Evolutionary conservation across 2,888 invertebrate genomes (phyloP).

Genomic region (Anodontia alba): DNA sequence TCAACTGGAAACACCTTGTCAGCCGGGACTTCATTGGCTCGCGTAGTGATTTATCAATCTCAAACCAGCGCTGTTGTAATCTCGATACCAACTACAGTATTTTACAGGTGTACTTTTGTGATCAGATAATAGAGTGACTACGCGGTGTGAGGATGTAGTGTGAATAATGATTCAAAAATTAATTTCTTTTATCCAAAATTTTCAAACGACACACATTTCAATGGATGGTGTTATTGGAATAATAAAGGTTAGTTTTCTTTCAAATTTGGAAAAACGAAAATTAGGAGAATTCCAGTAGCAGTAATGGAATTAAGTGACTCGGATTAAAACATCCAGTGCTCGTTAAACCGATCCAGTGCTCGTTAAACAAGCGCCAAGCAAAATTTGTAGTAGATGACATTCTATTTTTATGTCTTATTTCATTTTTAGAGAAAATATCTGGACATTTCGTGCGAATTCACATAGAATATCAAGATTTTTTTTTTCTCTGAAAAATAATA

Average conservation of each 20-base stretch:
- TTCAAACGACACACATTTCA: not conserved
- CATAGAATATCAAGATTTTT: too few species aligned
- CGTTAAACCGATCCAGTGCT: too few species aligned
- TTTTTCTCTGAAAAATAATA: too few species aligned
- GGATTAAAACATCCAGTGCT: too few species aligned
- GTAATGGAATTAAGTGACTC: too few species aligned
- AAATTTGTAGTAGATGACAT: too few species aligned
- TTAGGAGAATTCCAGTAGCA: too few species aligned
- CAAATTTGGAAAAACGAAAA: not conserved
- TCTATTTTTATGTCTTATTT: too few species aligned
- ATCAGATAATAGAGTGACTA: slow-evolving; percentile 13
- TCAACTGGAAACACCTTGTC: slow-evolving; percentile 11
- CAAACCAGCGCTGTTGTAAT: not conserved
- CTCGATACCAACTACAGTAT: not conserved
- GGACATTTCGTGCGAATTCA: too few species aligned
- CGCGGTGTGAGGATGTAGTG: not conserved
- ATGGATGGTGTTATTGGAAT: not conserved
- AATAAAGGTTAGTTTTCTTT: not conserved
- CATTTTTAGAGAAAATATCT: too few species aligned
- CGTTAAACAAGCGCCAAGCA: too few species aligned
- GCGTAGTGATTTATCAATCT: slow-evolving; percentile 20
- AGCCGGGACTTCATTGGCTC: slow-evolving; percentile 12
- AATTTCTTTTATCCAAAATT: not conserved
- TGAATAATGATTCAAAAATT: not conserved
- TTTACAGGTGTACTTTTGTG: slow-evolving; percentile 15